A percentile compares a stretch with the other conserved stretches of the same genome.
These are phyloP conservation scores for Salvator merianae DNA, from an alignment of 2,113 vertebrate genomes.

Conservation along the genomic window DNA sequence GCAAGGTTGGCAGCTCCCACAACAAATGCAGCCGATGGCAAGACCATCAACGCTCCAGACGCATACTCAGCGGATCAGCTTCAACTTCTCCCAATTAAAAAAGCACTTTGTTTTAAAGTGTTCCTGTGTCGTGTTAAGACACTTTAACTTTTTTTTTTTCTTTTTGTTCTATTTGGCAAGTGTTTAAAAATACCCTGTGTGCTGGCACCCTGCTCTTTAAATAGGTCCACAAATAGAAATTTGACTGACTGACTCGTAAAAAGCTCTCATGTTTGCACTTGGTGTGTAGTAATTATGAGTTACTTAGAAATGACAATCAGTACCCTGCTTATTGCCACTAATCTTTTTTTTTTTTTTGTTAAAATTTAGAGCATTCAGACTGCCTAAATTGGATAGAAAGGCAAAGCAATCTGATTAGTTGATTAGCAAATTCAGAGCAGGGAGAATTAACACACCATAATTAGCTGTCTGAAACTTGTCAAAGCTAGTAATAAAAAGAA, in stretches of 20 bases:
- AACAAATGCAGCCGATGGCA: no score
- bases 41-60: not conserved
- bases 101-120: not conserved
- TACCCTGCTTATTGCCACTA: constrained; percentile 23
- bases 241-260: constrained; percentile 2
- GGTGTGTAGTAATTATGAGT: not conserved
- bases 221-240: not conserved
- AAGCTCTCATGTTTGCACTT: not conserved
- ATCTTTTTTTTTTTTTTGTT: not conserved
- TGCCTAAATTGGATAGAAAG: constrained; percentile 21
- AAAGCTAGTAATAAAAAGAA: constrained; percentile 20
- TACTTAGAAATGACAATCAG: constrained; percentile 23
- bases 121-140: not conserved
- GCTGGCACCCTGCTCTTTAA: not conserved
- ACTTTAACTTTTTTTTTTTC: not conserved
- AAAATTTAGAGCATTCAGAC: not conserved
- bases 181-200: not conserved
- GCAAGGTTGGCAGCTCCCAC: not conserved
- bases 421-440: not conserved
- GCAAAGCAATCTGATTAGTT: not conserved
- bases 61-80: not conserved
- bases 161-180: not conserved
- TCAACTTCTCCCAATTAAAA: not conserved
- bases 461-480: not conserved
- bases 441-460: constrained; percentile 10